Evolutionary conservation across 2,888 invertebrate species (phyloP).

Genomic region (Erebia epiphron): DNA sequence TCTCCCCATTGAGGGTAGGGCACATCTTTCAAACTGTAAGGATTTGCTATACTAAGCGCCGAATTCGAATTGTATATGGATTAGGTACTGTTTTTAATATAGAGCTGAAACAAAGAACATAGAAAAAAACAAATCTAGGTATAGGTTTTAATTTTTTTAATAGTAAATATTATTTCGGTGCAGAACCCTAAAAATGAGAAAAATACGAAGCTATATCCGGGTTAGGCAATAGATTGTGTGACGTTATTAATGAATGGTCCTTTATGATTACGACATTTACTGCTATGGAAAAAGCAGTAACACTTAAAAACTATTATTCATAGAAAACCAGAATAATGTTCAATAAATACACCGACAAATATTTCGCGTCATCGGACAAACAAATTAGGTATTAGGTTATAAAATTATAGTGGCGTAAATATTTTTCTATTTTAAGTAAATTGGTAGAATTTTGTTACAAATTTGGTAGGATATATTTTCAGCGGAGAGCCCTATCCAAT

Average conservation of each 20-base stretch:
- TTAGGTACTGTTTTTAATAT: too few relatives aligned
- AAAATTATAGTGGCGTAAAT: slow-evolving; percentile 32
- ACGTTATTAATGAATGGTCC: slow-evolving; percentile 1
- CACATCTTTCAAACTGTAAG: too few relatives aligned
- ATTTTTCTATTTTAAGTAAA: slow-evolving; percentile 35
- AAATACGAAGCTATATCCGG: too few relatives aligned
- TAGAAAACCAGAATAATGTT: not conserved
- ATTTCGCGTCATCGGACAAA: slow-evolving; percentile 20
- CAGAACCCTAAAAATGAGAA: too few relatives aligned
- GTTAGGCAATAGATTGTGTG: not conserved
- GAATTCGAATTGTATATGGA: too few relatives aligned
- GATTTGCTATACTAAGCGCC: too few relatives aligned
- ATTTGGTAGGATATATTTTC: slow-evolving; percentile 14
- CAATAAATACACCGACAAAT: slow-evolving; percentile 31
- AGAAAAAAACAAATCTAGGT: too few relatives aligned
- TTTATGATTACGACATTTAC: not conserved
- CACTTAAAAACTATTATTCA: not conserved
- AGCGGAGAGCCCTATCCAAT: not conserved
- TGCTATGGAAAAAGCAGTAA: not conserved
- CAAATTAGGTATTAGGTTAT: slow-evolving; percentile 24
- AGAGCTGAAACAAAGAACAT: too few relatives aligned
- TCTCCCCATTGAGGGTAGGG: too few relatives aligned
- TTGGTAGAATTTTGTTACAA: slow-evolving; percentile 27
- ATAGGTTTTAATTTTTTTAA: too few relatives aligned
- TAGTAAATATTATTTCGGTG: too few relatives aligned